Percentiles rank a stretch among this genome's conserved stretches.
Conservation (phyloP, 2,797 vertebrate genomes). For the Scarus forsteni region DNA sequence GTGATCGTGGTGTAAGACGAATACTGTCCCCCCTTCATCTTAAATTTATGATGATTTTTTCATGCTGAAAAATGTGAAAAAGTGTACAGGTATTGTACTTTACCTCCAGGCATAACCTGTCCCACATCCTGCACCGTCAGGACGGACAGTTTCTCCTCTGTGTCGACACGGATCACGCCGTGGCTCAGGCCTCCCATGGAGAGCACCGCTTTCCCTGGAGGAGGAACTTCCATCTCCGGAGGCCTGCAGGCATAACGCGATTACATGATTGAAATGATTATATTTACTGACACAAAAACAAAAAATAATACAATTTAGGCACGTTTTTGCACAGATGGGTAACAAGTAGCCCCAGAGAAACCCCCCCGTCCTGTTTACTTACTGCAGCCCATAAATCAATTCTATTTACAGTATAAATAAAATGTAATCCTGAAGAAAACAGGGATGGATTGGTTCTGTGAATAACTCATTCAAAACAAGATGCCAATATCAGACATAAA, state of each 20-base stretch:
- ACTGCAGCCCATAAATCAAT: too few relatives aligned
- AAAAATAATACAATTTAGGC: background rate
- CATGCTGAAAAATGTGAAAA: background rate
- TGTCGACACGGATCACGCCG: slow-evolving; percentile 93
- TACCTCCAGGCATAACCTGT: slow-evolving; percentile 96
- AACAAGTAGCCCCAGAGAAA: too few relatives aligned
- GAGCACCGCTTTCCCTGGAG: slow-evolving; percentile 93
- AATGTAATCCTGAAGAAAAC: too few relatives aligned
- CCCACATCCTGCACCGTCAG: slow-evolving; percentile 97
- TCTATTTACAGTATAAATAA: too few relatives aligned
- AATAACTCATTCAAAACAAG: too few relatives aligned
- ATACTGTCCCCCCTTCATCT: too few relatives aligned
- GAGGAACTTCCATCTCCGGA: slow-evolving; percentile 91
- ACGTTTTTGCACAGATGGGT: too few relatives aligned
- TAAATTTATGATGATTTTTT: too few relatives aligned
- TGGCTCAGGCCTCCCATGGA: slow-evolving; percentile 96
- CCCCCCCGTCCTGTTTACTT: too few relatives aligned
- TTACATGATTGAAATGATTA: background rate
- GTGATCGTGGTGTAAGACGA: too few relatives aligned
- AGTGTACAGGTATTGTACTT: slow-evolving; percentile 54
- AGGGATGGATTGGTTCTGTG: too few relatives aligned
- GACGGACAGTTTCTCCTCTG: slow-evolving; percentile 95
- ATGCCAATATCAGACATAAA: too few relatives aligned
- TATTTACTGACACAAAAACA: background rate
- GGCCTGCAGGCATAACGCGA: slow-evolving; percentile 81